These are phyloP conservation scores for Ganaspis sp. DNA, from an alignment of 1,140 invertebrate species.

Conservation along the genomic window DNA sequence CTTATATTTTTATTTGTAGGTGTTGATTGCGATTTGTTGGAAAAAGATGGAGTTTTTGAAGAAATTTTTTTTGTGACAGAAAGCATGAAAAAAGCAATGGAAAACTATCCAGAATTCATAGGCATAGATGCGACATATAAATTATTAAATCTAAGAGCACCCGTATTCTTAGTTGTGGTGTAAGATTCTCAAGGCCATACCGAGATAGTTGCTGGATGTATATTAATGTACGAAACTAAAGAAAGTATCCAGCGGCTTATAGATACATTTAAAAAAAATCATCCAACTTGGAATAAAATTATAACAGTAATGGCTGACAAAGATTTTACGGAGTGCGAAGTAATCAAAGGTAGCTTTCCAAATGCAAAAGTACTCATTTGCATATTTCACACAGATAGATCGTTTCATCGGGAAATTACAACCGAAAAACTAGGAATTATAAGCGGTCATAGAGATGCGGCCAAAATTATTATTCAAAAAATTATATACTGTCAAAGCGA, in stretches of 20 bases:
- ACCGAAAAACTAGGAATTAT: constrained; percentile 28
- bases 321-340: constrained; percentile 35
- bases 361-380: constrained; percentile 35
- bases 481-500: constrained; percentile 42
- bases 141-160: constrained; percentile 10
- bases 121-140: constrained; percentile 39
- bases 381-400: constrained; percentile 39
- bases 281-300: constrained; percentile 1
- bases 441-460: neutral
- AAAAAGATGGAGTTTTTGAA: neutral
- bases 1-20: too few species aligned
- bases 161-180: constrained; percentile 1
- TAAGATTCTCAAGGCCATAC: constrained; percentile 29
- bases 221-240: constrained; percentile 30
- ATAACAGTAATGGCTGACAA: constrained; percentile 47
- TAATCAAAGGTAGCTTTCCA: constrained; percentile 44
- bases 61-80: constrained; percentile 8
- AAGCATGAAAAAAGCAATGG: constrained; percentile 32
- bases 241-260: neutral
- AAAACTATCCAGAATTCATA: constrained; percentile 32
- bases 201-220: constrained; percentile 12
- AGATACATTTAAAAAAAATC: neutral
- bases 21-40: too few species aligned
- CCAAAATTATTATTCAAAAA: constrained; percentile 41
- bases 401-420: constrained; percentile 33